Base-by-base conservation (phyloP, 2,888 invertebrate species). In the Leucoptera coffeella region DNA sequence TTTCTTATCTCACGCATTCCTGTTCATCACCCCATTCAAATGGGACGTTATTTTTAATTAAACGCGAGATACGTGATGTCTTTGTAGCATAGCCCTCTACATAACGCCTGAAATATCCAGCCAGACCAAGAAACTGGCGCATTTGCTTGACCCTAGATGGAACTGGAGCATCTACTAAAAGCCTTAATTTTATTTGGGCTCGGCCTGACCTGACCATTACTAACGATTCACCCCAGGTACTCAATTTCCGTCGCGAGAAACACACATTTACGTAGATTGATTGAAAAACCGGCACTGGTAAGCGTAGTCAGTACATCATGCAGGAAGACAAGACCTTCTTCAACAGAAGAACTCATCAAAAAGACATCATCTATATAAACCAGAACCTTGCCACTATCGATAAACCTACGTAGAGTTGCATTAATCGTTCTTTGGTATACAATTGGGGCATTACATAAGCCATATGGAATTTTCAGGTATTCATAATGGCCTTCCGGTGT, bases 171-270 rank as follows among this genome's bases (percentile, higher is more conserved):
- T n/a, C n/a, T n/a, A n/a, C n/a, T n/a, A n/a, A n/a, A n/a, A n/a
- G n/a, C n/a, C n/a, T n/a, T n/a, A n/a, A n/a, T n/a, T n/a, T n/a
- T n/a, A n/a, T n/a, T n/a, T n/a, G n/a, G n/a, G n/a, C 31, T 30
- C 23, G 37, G 38, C 17, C 34, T 21, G 15, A 38, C 36, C 30
- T 35, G 31, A 29, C 31, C 29, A n/a, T 20, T 12, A n/a, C 25
- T 27, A 22, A 30, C 25, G 3, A 21, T 9, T 2, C 30, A 15
- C 7, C 30, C 32, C 7, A 32, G 13, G 15, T 32, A 32, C 11
- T 32, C 32, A 3, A 31, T 14, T 11, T 31, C 29, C 2, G 27
- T 31, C 4, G 23, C 10, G 9, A 32, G 27, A 19, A 28, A 30
- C 17, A 7, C 15, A 20, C 32, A 30, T 20, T 30, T 32, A n/a